A percentile compares a stretch with the other conserved stretches of the same genome.
Evolutionary conservation across 2,113 vertebrate species (phyloP).

Genomic region (Microtus richardsoni): DNA sequence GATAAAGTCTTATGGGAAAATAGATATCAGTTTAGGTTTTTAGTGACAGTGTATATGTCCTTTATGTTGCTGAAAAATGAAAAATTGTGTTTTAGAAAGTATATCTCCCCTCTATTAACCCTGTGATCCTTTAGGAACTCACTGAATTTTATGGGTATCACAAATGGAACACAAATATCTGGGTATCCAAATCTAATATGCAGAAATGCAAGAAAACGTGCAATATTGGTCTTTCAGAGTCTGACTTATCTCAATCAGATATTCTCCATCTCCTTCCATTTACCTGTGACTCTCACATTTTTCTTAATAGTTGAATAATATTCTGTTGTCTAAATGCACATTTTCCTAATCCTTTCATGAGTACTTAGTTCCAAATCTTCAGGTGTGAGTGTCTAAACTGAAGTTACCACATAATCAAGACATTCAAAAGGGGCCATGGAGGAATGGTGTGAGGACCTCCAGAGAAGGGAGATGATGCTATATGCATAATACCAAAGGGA

Average conservation of each 20-base stretch:
- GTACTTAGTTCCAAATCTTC: background rate
- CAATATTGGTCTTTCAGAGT: background rate
- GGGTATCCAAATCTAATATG: background rate
- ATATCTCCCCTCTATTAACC: background rate
- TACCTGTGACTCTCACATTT: background rate
- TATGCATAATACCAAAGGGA: background rate
- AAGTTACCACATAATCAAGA: background rate
- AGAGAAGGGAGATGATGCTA: background rate
- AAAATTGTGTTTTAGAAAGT: background rate
- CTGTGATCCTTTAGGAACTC: background rate
- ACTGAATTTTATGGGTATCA: background rate
- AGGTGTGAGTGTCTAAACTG: background rate
- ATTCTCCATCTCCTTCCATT: background rate
- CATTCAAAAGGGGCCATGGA: background rate
- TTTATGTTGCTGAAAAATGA: background rate
- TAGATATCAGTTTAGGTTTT: background rate
- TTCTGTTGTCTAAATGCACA: background rate
- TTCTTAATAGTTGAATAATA: background rate
- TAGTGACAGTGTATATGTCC: background rate
- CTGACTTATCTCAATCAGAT: background rate
- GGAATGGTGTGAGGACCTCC: background rate
- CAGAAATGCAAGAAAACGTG: background rate
- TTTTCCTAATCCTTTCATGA: background rate
- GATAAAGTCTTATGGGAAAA: conserved; percentile 40
- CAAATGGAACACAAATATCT: background rate